phyloP scores from a whole-genome alignment of 92 coral and sea anemone genomes.

The Siderastrea siderea region DNA sequence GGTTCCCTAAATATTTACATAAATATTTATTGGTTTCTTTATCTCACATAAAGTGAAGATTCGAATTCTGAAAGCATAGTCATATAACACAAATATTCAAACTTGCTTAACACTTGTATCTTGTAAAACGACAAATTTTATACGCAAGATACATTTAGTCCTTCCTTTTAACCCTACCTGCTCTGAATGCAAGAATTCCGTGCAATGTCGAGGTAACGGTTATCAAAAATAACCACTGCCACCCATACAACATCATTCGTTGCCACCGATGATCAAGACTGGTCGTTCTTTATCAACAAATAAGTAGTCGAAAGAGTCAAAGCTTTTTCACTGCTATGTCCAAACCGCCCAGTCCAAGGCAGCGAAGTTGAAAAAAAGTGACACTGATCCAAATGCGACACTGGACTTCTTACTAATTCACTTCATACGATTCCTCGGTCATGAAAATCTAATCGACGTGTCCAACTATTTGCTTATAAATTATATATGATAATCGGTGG shows the following conservation, averaged over 20 bases:
- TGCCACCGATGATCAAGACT: not conserved
- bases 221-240: slow-evolving; percentile 16
- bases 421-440: slow-evolving; percentile 7
- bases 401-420: not conserved
- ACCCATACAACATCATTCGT: slow-evolving; percentile 1
- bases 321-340: not conserved
- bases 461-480: slow-evolving; percentile 19
- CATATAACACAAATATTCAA: not conserved
- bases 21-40: slow-evolving; percentile 19
- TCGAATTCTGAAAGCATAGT: not conserved
- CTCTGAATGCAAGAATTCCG: not conserved
- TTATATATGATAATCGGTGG: slow-evolving; percentile 30
- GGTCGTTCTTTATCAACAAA: not conserved
- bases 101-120: not conserved
- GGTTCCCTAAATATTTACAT: not conserved
- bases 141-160: not conserved
- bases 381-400: not conserved
- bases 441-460: slow-evolving; percentile 16
- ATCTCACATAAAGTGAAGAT: not conserved
- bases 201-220: not conserved
- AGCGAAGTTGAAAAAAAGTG: not conserved
- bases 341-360: not conserved
- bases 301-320: no score
- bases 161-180: slow-evolving; percentile 10
- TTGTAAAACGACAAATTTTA: not conserved